Base-by-base conservation (phyloP, 2,888 invertebrate species). In the Pseudococcus jackbeardsleyi region DNA sequence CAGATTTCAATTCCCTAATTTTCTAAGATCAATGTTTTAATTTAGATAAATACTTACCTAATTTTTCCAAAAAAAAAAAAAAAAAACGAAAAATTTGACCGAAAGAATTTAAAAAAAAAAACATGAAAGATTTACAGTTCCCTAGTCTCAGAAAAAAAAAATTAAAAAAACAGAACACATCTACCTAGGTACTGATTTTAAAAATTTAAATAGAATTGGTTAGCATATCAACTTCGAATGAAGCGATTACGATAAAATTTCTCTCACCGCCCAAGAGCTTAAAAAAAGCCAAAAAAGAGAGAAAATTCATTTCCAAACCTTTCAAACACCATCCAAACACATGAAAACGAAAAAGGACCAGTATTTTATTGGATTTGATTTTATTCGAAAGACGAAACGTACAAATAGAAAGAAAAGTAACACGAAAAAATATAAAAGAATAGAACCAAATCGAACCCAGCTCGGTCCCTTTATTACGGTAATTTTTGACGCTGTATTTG, bases 401-500 rank as follows among this genome's bases (percentile, higher is more conserved):
- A 42, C 8, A 8, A 64, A 22, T 4, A 22, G 26, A 42, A 77
- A 33, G 17, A 77, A 77, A 33, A 64, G 11, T 19, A 22, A 22
- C 19, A 64, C 9, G 19, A 22, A n/a, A 64, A 64, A n/a, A 54
- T 54, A 54, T 22, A 64, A 64, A 64, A 64, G 19, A 64, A 22
- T 17, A 54, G 22, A 64, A 22, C 12, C 33, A 17, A 72, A 72
- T 26, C 26, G 26, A 33, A 3, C 17, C 46, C 33, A 15, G 4
- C 15, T 79, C 26, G 79, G 22, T 64, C 11, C 39, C 46, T 82
- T 82, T 82, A 82, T 82, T 82, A 46, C 79, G 46, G 79, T 82
- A 42, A 82, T 82, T 82, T 82, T 82, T 82, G 79, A 82, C 79
- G 46, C 46, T 46, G 64, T 22, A 59, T 59, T 22, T 33, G 64